phyloP scores from a whole-genome alignment of 2,113 vertebrate genomes.

The Porphyrio hochstetteri region DNA sequence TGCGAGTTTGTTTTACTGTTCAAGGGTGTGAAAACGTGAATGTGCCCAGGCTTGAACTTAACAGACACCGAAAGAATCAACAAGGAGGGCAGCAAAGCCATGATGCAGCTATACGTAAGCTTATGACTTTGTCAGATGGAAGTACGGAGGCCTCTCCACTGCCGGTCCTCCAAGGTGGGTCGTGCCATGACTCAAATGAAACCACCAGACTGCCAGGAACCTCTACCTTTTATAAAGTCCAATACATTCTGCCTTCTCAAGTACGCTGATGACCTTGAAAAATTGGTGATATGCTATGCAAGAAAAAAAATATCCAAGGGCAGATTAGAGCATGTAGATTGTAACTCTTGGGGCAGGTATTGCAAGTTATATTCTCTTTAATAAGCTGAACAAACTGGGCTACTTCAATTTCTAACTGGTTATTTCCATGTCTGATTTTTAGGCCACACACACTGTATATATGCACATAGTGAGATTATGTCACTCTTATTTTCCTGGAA shows the following conservation, averaged over 20 bases:
- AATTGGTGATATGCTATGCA: accelerated
- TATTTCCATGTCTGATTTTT: background rate
- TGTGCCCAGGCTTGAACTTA: background rate
- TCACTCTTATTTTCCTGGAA: background rate
- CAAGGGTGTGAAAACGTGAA: background rate
- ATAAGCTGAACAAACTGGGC: background rate
- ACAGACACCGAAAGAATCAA: background rate
- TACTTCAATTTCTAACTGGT: background rate
- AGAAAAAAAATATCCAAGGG: background rate
- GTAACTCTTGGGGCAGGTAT: background rate
- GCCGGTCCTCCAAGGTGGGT: background rate
- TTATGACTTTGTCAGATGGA: background rate
- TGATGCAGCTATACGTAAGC: accelerated
- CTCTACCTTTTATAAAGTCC: background rate
- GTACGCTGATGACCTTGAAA: background rate
- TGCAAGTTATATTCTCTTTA: background rate
- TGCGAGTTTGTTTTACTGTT: background rate
- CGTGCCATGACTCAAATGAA: background rate
- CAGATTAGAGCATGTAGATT: background rate
- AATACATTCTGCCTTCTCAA: background rate
- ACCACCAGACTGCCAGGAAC: background rate
- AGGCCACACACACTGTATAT: accelerated
- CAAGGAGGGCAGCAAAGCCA: background rate
- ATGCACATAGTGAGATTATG: background rate
- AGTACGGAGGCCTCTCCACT: background rate